Evolutionary conservation across 2,888 invertebrate species (phyloP).

Genomic region (Vanessa cardui): DNA sequence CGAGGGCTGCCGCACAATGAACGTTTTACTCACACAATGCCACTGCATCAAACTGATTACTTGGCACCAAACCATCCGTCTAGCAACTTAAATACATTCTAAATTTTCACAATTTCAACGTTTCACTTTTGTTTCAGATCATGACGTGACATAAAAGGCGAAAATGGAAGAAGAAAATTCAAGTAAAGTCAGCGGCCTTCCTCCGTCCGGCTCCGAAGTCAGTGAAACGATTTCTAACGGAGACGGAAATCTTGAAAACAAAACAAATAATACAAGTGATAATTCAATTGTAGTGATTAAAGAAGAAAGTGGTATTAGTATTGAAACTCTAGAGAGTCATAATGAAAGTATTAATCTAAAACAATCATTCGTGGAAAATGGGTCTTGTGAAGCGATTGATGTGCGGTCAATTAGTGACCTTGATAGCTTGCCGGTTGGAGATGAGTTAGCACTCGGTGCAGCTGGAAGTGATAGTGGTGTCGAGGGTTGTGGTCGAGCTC

Average conservation of each 20-base stretch:
- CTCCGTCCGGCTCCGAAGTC: slow-evolving; percentile 50
- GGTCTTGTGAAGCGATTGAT: slow-evolving; percentile 66
- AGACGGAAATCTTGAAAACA: slow-evolving; percentile 47
- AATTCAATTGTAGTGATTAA: slow-evolving; percentile 47
- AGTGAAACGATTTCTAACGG: slow-evolving; percentile 48
- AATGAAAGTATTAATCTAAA: slow-evolving; percentile 50
- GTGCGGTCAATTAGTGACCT: slow-evolving; percentile 71
- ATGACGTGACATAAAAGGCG: slow-evolving; percentile 63
- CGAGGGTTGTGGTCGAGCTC: slow-evolving; percentile 87
- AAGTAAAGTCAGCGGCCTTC: slow-evolving; percentile 47
- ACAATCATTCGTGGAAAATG: slow-evolving; percentile 59
- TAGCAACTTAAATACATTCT: slow-evolving; percentile 27
- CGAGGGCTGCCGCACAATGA: slow-evolving; percentile 58
- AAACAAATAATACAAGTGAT: slow-evolving; percentile 48
- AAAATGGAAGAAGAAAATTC: slow-evolving; percentile 69
- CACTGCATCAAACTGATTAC: slow-evolving; percentile 59
- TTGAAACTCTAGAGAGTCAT: slow-evolving; percentile 53
- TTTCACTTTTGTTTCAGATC: slow-evolving; percentile 70
- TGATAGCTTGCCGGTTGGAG: slow-evolving; percentile 72
- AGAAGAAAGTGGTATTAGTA: slow-evolving; percentile 58
- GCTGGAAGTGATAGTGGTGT: slow-evolving; percentile 93
- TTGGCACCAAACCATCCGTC: slow-evolving; percentile 43
- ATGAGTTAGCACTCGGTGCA: slow-evolving; percentile 70
- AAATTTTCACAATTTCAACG: slow-evolving; percentile 34
- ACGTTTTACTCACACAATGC: slow-evolving; percentile 51